These are phyloP conservation scores for Schizopygopsis malacanthus DNA, from an alignment of 2,797 vertebrate species.

Conservation along the genomic window DNA sequence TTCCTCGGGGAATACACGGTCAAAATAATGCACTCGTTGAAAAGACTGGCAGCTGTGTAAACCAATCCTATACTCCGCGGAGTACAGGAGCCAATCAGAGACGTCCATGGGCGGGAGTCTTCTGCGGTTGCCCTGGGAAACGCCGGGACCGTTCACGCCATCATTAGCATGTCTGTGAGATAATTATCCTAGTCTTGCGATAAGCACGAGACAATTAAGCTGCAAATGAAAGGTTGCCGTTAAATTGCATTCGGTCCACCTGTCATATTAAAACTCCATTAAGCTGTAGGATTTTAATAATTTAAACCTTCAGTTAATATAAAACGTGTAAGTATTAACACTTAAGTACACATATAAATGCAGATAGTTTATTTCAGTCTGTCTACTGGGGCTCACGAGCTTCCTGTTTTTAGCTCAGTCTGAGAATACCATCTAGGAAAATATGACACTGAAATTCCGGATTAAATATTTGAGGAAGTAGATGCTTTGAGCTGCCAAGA, in stretches of 20 bases:
- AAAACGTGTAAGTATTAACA: not conserved
- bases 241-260: conserved; percentile 1
- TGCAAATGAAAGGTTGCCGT: conserved; percentile 7
- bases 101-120: not conserved
- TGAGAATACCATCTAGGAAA: conserved; percentile 69
- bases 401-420: conserved; percentile 76
- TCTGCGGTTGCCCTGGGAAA: conserved; percentile 54
- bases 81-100: conserved; percentile 45
- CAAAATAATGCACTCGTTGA: conserved; percentile 4
- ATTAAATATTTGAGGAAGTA: conserved; percentile 73
- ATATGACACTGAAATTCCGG: conserved; percentile 68
- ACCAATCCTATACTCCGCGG: conserved; percentile 44
- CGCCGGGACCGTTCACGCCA: conserved; percentile 9
- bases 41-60: conserved; percentile 32
- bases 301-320: not conserved
- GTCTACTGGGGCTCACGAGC: not conserved
- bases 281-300: not conserved
- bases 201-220: conserved; percentile 15
- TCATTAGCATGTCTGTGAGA: conserved; percentile 31
- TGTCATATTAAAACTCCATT: conserved; percentile 7
- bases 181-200: conserved; percentile 12
- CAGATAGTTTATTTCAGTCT: not conserved
- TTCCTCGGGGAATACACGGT: conserved; percentile 37
- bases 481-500: conserved; percentile 70
- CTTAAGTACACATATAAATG: not conserved